Evolutionary conservation across 2,797 vertebrate genomes (phyloP), one percentile per base, ranked within the genome.

Genomic region (Lindbergichthys nudifrons): DNA sequence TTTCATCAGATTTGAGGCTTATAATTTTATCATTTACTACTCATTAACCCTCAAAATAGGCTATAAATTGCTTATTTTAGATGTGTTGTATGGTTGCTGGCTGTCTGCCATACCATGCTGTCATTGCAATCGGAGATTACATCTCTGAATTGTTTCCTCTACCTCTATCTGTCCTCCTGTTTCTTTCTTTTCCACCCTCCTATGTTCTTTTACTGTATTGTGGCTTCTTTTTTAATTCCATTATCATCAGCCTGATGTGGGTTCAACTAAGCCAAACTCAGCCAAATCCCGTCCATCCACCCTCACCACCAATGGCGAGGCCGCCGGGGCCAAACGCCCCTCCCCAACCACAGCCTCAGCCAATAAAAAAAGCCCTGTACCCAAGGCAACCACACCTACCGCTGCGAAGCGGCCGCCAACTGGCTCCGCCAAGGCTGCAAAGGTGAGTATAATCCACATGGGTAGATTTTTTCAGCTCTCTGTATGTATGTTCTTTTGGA

Each of bases 361-460:
- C 79, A 96, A 93, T 94, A 98, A 97, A 97, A 98, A 98, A 88
- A 91, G 94, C 88, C 91, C 94, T 12, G 77, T 81, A 6, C 65
- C 92, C 82, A 95, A 94, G 92, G 88, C 88, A 18, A 89, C 92
- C 77, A 93, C 90, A 54, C 94, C 94, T 66, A 95, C 93, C 30
- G 69, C 89, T 64, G 53, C 95, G 76, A 98, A 97, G 89, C 96
- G 95, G 88, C 90, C 93, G 1, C 86, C 95, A 59, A 14, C 87
- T 64, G 79, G 77, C 32, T 86, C 64, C 65, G 54, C 93, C 79
- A 94, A 94, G 91, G 95, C 96, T 76, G 21, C 82, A 32, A 99
- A 97, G 97, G 97, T 98, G 92, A 97, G 96, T 91, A 71, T 39
- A 36, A 21, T 41, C 16, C 57, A 48, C 61, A 51, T 9, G 12